Conservation (phyloP, 2,797 vertebrate genomes). For the Pristis pectinata region DNA sequence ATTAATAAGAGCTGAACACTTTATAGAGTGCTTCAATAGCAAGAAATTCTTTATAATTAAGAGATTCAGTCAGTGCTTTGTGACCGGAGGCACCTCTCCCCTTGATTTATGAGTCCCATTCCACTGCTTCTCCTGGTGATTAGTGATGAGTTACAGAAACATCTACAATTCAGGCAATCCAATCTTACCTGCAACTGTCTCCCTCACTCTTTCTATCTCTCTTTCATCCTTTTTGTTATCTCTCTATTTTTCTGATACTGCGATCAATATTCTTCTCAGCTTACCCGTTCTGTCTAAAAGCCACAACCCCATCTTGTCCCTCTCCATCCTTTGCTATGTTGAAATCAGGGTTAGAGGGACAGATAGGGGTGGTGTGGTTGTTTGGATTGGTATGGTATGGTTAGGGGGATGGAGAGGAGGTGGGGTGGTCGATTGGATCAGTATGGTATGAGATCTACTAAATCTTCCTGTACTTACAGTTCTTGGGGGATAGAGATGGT, state of each 20-base stretch:
- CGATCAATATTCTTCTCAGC: neutral
- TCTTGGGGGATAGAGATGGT: too few species aligned
- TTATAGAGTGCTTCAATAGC: constrained; percentile 2
- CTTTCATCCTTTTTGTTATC: neutral
- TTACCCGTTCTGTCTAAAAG: neutral
- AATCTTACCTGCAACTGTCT: neutral
- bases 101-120: constrained; percentile 35
- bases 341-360: neutral
- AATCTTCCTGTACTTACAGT: neutral
- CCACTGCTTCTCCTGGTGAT: neutral
- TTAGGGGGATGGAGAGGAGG: too few species aligned
- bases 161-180: neutral
- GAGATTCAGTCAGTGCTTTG: constrained; percentile 21
- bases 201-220: neutral
- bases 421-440: too few species aligned
- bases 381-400: too few species aligned
- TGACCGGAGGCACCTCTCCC: constrained; percentile 16
- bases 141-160: constrained; percentile 14
- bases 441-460: too few species aligned
- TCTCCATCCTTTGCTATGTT: neutral
- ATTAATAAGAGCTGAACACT: constrained; percentile 32
- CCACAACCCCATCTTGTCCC: neutral
- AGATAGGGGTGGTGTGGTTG: too few species aligned
- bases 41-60: constrained; percentile 32
- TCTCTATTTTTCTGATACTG: neutral